phyloP scores from a whole-genome alignment of 2,113 vertebrate genomes.

The Hippolais icterina region DNA sequence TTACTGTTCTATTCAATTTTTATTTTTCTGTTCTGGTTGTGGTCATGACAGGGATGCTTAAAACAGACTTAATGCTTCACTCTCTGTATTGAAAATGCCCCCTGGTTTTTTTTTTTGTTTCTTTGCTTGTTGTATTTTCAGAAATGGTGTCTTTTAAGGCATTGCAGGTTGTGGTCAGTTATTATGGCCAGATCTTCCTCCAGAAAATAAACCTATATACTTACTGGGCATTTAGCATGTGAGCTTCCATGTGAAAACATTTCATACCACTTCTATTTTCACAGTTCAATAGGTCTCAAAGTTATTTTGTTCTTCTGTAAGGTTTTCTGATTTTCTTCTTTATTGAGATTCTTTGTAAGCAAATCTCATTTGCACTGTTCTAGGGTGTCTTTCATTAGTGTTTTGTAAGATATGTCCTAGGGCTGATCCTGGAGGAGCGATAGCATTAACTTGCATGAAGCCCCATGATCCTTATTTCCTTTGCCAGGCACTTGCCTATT shows the following conservation, averaged over 20 bases:
- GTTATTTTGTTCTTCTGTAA: not conserved
- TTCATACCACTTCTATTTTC: not conserved
- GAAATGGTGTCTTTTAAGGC: not conserved
- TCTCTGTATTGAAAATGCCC: not conserved
- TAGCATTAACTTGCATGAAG: not conserved
- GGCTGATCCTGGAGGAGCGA: not conserved
- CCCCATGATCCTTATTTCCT: not conserved
- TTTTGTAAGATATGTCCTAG: not conserved
- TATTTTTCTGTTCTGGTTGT: not conserved
- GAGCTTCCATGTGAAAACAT: not conserved
- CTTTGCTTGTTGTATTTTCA: not conserved
- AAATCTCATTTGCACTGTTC: not conserved
- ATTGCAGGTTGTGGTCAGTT: not conserved
- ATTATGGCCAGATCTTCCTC: not conserved
- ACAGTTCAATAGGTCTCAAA: not conserved
- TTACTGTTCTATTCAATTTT: not conserved
- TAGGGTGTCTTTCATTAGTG: not conserved
- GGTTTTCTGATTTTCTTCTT: not conserved
- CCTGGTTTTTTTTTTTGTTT: accelerated
- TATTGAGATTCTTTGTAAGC: not conserved
- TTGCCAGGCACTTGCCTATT: not conserved
- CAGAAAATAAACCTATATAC: not conserved
- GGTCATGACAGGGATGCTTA: not conserved
- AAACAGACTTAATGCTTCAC: not conserved
- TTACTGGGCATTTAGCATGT: not conserved